phyloP scores from a whole-genome alignment of 92 coral and sea anemone genomes.

The Paragorgia papillata region DNA sequence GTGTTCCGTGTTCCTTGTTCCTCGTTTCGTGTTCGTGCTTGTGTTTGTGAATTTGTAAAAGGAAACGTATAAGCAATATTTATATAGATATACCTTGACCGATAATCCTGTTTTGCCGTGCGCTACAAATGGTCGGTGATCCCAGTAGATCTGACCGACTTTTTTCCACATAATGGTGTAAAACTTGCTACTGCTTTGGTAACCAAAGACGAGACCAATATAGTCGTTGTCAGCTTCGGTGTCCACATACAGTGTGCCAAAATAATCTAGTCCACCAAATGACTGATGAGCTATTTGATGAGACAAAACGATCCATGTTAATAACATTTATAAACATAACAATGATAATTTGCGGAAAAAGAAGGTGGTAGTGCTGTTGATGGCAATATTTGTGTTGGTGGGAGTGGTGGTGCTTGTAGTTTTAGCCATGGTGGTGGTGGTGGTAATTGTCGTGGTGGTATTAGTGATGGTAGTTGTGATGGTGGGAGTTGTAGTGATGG shows the following conservation, averaged over 20 bases:
- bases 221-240: constrained; percentile 70
- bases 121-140: constrained; percentile 74
- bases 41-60: too few relatives aligned
- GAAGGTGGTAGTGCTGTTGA: too few relatives aligned
- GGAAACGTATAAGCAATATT: too few relatives aligned
- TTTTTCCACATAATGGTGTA: constrained; percentile 85
- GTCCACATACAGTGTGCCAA: constrained; percentile 83
- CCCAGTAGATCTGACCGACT: constrained; percentile 77
- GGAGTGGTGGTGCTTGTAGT: too few relatives aligned
- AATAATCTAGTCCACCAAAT: constrained; percentile 74
- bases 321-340: not conserved
- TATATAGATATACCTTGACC: constrained; percentile 79
- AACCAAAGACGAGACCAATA: constrained; percentile 88
- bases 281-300: constrained; percentile 18
- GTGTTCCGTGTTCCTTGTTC: too few relatives aligned
- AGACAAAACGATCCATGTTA: not conserved
- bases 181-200: constrained; percentile 74
- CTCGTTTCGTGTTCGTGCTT: too few relatives aligned
- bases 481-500: too few relatives aligned
- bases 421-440: too few relatives aligned
- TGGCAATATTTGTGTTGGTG: too few relatives aligned
- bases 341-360: too few relatives aligned
- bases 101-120: constrained; percentile 62
- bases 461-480: too few relatives aligned
- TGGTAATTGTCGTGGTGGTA: too few relatives aligned